A percentile compares a stretch with the other conserved stretches of the same genome.
Evolutionary conservation across 2,113 vertebrate genomes (phyloP).

Genomic region (Sardina pilchardus): DNA sequence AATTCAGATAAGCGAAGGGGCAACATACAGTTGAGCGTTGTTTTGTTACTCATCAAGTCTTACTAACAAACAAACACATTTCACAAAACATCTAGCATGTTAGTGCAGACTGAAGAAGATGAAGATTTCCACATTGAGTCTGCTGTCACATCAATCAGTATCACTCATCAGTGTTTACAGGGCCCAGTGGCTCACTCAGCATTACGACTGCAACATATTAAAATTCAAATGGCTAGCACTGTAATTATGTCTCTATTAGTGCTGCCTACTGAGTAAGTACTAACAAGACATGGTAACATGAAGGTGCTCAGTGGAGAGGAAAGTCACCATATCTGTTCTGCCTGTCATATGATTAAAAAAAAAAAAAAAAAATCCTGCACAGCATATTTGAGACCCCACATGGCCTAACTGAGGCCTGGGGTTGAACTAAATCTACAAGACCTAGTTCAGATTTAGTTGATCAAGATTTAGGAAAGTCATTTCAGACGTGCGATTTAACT

Average conservation of each 20-base stretch:
- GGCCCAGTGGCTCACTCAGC: background rate
- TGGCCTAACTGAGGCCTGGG: background rate
- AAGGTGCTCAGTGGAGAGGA: background rate
- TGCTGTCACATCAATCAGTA: background rate
- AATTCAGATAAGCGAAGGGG: background rate
- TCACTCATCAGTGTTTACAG: background rate
- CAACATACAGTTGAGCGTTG: background rate
- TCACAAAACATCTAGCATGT: background rate
- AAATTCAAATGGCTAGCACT: background rate
- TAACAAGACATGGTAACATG: background rate
- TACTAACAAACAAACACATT: background rate
- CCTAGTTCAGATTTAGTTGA: background rate
- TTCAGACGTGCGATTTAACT: background rate
- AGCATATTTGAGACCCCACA: background rate
- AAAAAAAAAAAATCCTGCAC: background rate
- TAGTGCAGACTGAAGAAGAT: background rate
- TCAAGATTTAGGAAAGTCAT: background rate
- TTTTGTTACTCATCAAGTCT: background rate
- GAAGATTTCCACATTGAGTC: background rate
- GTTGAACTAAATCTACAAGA: background rate
- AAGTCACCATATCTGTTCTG: background rate
- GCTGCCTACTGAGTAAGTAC: background rate
- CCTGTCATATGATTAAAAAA: background rate
- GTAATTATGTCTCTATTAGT: background rate
- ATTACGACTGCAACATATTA: background rate